These are phyloP conservation scores for Drosophila monieri DNA, from an alignment of 2,888 invertebrate genomes.

Conservation along the genomic window DNA sequence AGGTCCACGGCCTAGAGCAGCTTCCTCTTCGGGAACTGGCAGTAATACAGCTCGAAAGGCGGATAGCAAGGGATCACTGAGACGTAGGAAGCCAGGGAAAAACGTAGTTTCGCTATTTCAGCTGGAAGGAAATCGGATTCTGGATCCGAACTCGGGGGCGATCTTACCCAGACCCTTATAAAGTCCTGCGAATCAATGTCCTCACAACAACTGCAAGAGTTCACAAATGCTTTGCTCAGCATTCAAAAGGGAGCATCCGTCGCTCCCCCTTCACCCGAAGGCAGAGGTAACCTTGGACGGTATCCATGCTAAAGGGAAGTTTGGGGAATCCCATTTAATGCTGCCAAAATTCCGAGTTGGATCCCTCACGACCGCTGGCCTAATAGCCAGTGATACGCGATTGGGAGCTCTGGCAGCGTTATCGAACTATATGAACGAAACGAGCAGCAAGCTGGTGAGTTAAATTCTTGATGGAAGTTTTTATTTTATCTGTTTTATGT, in stretches of 20 bases:
- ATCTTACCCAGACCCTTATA: conserved; percentile 85
- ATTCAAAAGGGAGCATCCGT: conserved; percentile 52
- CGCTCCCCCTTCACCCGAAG: conserved; percentile 39
- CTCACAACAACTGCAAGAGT: conserved; percentile 86
- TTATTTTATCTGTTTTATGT: conserved; percentile 29
- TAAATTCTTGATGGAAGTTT: not conserved
- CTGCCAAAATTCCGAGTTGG: conserved; percentile 89
- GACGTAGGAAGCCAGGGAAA: conserved; percentile 82
- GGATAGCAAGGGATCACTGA: conserved; percentile 83
- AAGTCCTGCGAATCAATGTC: conserved; percentile 84
- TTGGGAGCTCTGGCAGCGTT: conserved; percentile 83
- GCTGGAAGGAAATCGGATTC: conserved; percentile 85
- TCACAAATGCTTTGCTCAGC: conserved; percentile 84
- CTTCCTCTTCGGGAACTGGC: conserved; percentile 69
- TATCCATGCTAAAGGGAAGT: conserved; percentile 48
- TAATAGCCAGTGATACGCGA: conserved; percentile 80
- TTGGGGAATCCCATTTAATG: conserved; percentile 85
- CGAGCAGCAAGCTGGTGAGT: conserved; percentile 82
- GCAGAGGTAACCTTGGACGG: conserved; percentile 12
- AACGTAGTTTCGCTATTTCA: conserved; percentile 77
- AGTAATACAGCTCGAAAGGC: conserved; percentile 74
- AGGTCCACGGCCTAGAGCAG: conserved; percentile 75
- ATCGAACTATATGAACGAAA: conserved; percentile 83
- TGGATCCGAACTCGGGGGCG: conserved; percentile 85
- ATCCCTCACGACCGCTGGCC: conserved; percentile 83